Base-by-base conservation (phyloP, 2,888 invertebrate species). In the Salpingus planirostris region DNA sequence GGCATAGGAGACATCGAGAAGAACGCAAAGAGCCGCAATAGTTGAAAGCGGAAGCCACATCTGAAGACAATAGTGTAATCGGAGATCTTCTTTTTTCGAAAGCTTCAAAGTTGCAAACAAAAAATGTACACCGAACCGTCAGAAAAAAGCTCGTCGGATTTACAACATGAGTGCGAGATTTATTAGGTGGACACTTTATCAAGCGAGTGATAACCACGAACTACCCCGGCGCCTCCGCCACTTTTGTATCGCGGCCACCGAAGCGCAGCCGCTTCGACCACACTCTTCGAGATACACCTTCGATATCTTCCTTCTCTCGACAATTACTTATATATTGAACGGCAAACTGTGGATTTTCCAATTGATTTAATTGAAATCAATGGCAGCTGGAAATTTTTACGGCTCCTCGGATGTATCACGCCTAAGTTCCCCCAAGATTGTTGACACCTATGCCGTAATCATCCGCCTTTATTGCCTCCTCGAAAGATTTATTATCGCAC, bases 291-390 rank as follows among this genome's bases (percentile, higher is more conserved):
- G n/a, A n/a, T n/a, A n/a, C 40, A 30, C 40, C 36, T 43, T 37
- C 38, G 52, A 47, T 51, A 50, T 50, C 47, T 5, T 18, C 18
- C 18, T 18, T 5, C 18, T 18, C 18, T 18, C 18, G 5, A 5
- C 18, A 6, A 52, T 44, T 47, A 46, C 47, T 49, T 35, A 49
- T 51, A 57, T 49, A 55, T 55, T 55, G 54, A 59, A 56, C 53
- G 40, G 54, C 52, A 57, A 59, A 59, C 53, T 58, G 48, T 46
- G 50, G 49, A n/a, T n/a, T n/a, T 52, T 38, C 46, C 54, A 49
- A 56, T 56, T 53, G 54, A 50, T 27, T 42, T 54, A 31, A 57
- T 60, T n/a, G n/a, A 60, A 60, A 60, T 60, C 53, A n/a, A n/a
- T 55, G 40, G 39, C 43, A 38, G 25, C 24, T 43, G 41, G 38